A percentile compares a stretch with the other conserved stretches of the same genome.
These are phyloP conservation scores for Calyptommatus sinebrachiatus DNA, from an alignment of 2,113 vertebrate genomes.

Conservation along the genomic window DNA sequence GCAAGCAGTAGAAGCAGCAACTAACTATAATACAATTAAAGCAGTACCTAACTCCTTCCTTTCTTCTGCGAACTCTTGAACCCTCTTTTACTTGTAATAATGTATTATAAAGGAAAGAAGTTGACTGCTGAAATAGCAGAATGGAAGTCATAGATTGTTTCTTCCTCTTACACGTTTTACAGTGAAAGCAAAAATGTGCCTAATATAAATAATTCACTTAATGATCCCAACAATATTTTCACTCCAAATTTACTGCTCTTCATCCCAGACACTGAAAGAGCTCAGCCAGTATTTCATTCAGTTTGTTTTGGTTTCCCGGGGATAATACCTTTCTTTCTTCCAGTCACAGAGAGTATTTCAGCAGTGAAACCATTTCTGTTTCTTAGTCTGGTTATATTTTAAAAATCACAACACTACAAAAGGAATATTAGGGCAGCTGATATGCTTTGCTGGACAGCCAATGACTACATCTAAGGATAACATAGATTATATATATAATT, in stretches of 20 bases:
- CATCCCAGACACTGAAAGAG: slow-evolving; percentile 47
- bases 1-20: not conserved
- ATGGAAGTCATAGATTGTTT: slow-evolving; percentile 60
- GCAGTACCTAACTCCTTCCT: too few species aligned
- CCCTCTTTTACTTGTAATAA: slow-evolving; percentile 43
- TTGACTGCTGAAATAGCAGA: slow-evolving; percentile 57
- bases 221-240: slow-evolving; percentile 61
- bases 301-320: too few species aligned
- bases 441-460: too few species aligned
- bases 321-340: too few species aligned
- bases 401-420: too few species aligned
- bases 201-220: slow-evolving; percentile 65
- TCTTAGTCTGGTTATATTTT: too few species aligned
- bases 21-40: not conserved
- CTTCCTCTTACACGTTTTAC: slow-evolving; percentile 59
- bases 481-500: too few species aligned
- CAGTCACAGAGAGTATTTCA: too few species aligned
- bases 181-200: slow-evolving; percentile 58
- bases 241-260: slow-evolving; percentile 48
- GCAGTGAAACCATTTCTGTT: too few species aligned
- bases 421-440: too few species aligned
- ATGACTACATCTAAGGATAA: too few species aligned
- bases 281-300: too few species aligned
- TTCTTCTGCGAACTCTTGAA: slow-evolving; percentile 50
- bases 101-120: slow-evolving; percentile 50